phyloP scores from a whole-genome alignment of 2,797 vertebrate genomes.

The Notoglanidium macrostoma region DNA sequence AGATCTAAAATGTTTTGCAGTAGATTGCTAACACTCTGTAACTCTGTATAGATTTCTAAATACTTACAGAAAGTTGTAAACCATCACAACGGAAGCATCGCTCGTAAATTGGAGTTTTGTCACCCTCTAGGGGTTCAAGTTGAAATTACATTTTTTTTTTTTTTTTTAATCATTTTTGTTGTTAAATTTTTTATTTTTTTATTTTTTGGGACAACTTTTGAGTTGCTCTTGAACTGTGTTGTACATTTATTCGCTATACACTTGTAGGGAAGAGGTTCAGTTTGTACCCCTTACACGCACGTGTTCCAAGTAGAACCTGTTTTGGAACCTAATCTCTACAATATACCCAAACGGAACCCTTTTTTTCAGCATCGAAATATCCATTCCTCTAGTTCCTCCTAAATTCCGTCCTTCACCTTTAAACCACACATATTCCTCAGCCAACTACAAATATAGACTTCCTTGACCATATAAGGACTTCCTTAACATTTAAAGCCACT shows the following conservation, averaged over 20 bases:
- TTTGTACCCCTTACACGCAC: not conserved
- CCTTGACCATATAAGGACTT: not conserved
- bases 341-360: not conserved
- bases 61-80: not conserved
- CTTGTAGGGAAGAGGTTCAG: not conserved
- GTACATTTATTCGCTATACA: not conserved
- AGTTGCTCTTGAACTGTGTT: not conserved
- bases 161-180: too few relatives aligned
- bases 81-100: not conserved
- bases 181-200: not conserved
- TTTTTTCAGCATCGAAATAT: not conserved
- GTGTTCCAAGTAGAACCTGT: not conserved
- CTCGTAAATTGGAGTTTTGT: not conserved
- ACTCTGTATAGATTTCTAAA: not conserved
- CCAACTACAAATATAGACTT: not conserved
- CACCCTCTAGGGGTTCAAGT: slow-evolving; percentile 1
- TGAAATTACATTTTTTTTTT: not conserved
- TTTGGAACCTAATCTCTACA: not conserved
- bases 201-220: not conserved
- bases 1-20: not conserved
- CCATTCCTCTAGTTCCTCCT: not conserved
- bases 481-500: not conserved
- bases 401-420: slow-evolving; percentile 8
- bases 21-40: not conserved
- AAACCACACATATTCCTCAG: not conserved